phyloP scores from a whole-genome alignment of 2,797 vertebrate genomes.

The Onychomys torridus region DNA sequence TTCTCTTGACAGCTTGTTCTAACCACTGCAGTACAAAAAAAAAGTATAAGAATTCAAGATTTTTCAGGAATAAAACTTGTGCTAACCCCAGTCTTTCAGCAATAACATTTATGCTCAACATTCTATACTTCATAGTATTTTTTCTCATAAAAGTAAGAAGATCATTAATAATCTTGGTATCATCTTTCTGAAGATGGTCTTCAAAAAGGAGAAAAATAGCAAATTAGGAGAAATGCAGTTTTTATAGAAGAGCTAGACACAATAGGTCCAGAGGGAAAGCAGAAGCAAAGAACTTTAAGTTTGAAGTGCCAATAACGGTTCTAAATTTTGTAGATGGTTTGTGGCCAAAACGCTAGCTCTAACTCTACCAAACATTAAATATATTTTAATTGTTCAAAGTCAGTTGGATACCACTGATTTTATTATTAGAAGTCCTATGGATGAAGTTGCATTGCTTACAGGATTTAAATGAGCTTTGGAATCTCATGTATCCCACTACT shows the following conservation, averaged over 20 bases:
- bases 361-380: not conserved
- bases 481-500: not conserved
- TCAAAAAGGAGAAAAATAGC: not conserved
- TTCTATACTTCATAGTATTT: not conserved
- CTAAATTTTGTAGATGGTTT: not conserved
- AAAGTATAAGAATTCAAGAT: not conserved
- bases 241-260: slow-evolving; percentile 25
- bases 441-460: not conserved
- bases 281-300: not conserved
- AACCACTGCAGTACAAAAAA: not conserved
- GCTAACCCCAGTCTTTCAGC: not conserved
- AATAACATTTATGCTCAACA: not conserved
- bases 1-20: not conserved
- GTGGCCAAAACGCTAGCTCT: not conserved
- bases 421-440: not conserved
- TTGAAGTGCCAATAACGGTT: not conserved
- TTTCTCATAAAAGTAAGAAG: slow-evolving; percentile 1
- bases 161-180: not conserved
- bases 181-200: not conserved
- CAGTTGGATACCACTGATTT: not conserved
- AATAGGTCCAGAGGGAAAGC: not conserved
- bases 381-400: slow-evolving; percentile 21
- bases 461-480: slow-evolving; percentile 38
- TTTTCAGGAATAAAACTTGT: not conserved
- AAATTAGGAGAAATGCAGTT: not conserved